Evolutionary conservation across 92 coral and sea anemone species (phyloP), one percentile per base, ranked within the genome.

Genomic region (Isaurus tuberculatus): DNA sequence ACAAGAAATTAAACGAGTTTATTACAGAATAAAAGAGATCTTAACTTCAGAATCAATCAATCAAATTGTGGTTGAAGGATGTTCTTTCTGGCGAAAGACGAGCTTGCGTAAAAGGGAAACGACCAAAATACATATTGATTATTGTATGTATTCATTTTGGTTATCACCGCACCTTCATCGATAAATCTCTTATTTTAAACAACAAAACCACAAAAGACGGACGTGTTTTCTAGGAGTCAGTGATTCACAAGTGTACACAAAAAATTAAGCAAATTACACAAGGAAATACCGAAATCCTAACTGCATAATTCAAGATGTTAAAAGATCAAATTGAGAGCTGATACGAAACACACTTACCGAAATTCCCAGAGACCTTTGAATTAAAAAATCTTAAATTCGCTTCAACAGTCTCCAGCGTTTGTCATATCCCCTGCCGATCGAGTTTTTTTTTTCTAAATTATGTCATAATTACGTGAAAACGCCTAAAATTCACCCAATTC

Each of bases 271-370:
- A 20, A 9, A 13, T 70, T 70, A 13, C 2, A 36, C 19, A 20
- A 70, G 74, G 74, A 70, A 70, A 44, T 70, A 70, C 19, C 17
- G 32, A 55, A 17, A 64, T 37, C 29, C 8, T 9, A 36, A 70
- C 22, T 66, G n/a, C 25, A 33, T 7, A 4, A 17, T 36, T 36
- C 28, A 29, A 70, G 44, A 16, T 11, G 51, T 17, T 8, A 34
- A 70, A 63, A 10, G 16, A 26, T 63, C 33, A 28, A 25, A 0
- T 13, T 10, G 17, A 63, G 31, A 63, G 69, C 36, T 72, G 78
- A 72, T 60, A 44, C 78, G 78, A 55, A 16, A 49, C n/a, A 26
- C 17, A 72, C 78, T 72, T 72, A 72, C 78, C 77, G 13, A 44
- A 17, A 25, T 25, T 60, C 32, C 14, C 78, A 4, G 58, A 72